Base-by-base conservation (phyloP, 2,797 vertebrate species). In the Holocentrus rufus region DNA sequence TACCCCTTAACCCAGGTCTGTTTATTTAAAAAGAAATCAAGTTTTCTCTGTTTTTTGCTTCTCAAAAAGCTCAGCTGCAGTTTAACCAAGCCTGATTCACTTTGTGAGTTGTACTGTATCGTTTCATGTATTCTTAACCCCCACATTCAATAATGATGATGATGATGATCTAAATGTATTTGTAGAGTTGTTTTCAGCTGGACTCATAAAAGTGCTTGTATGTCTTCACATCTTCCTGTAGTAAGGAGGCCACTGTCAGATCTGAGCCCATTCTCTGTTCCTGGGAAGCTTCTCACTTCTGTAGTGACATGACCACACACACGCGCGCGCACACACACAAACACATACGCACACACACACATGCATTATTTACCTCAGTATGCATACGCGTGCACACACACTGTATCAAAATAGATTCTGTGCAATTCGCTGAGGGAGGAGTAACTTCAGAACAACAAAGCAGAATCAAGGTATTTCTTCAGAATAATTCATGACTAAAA, bases 401-500 rank as follows among this genome's bases (percentile, higher is more conserved):
- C 44, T 68, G 20, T 15, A 59, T 71, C 63, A 76, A 84, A 83
- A 74, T 72, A 67, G 67, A 60, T n/a, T 62, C 3, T 53, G 2
- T 62, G 61, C 36, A 52, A 53, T 54, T 78, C 69, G 76, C 72
- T 46, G 50, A 68, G 77, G 69, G 64, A 54, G 62, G 27, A 68
- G 30, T 25, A 78, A 77, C 13, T 63, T 25, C 58, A 23, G 6
- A 49, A 47, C 69, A 81, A 77, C 18, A 81, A 76, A 44, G 47
- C 69, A 60, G 23, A 66, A 60, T 36, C 31, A 69, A 77, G 57
- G 31, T 64, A 57, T 65, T 56, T 18, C 57, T 30, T 67, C 14
- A 49, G 59, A 56, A 73, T 78, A 46, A 84, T 84, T 77, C 46
- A 83, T 58, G 17, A 70, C 46, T 73, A 14, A 67, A 79, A 23